Evolutionary conservation across 2,797 vertebrate species (phyloP).

Genomic region (Hoplostethus mediterraneus): DNA sequence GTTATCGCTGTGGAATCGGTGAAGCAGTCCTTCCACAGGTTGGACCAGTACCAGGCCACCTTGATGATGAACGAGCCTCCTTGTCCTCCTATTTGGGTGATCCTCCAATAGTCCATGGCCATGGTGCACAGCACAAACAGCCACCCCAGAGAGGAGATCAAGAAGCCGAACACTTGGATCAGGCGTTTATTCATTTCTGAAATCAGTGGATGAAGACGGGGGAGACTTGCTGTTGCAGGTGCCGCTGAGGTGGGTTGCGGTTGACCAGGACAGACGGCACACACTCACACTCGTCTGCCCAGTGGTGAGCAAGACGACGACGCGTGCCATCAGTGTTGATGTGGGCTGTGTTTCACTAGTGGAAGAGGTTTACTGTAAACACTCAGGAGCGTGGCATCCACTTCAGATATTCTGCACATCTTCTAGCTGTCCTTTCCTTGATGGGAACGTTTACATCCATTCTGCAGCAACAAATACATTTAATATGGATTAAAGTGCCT

Average conservation of each 20-base stretch:
- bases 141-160: constrained; percentile 83
- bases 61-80: constrained; percentile 84
- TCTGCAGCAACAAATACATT: neutral
- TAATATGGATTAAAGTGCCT: neutral
- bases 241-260: neutral
- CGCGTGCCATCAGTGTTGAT: constrained; percentile 55
- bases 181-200: constrained; percentile 79
- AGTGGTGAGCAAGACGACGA: neutral
- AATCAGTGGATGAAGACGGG: neutral
- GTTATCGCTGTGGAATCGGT: constrained; percentile 78
- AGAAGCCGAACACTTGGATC: constrained; percentile 82
- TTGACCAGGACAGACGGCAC: neutral
- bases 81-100: constrained; percentile 78
- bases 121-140: constrained; percentile 81
- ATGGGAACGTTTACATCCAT: neutral
- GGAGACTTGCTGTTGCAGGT: neutral
- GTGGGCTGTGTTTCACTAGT: constrained; percentile 44
- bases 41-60: constrained; percentile 86
- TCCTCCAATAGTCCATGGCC: constrained; percentile 85
- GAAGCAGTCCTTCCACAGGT: constrained; percentile 85
- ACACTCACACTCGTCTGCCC: neutral
- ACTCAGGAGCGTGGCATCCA: constrained; percentile 37
- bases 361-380: constrained; percentile 82
- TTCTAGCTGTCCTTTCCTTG: neutral
- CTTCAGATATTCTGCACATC: constrained; percentile 8